These are phyloP conservation scores for Aradophagus sp. DNA, from an alignment of 1,140 invertebrate genomes.

Conservation along the genomic window DNA sequence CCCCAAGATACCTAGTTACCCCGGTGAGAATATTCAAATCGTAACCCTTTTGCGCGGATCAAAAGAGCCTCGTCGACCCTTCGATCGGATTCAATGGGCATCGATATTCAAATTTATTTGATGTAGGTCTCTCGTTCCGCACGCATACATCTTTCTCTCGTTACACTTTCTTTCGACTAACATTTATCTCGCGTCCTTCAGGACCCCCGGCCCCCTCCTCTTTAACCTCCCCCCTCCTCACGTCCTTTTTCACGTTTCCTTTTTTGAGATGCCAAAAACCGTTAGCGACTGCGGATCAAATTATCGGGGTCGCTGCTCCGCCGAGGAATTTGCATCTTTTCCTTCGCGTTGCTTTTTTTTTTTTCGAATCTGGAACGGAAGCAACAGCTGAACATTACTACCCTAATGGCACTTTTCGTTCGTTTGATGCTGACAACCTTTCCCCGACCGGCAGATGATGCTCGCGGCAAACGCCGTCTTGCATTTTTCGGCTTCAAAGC, in stretches of 20 bases:
- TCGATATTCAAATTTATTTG: slow-evolving; percentile 76
- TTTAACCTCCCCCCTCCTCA: too few species aligned
- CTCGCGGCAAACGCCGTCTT: slow-evolving; percentile 2
- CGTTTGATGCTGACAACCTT: slow-evolving; percentile 36
- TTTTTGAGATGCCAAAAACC: slow-evolving; percentile 64
- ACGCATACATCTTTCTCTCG: slow-evolving; percentile 48
- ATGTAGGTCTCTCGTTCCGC: slow-evolving; percentile 63
- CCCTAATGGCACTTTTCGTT: slow-evolving; percentile 54
- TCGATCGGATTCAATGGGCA: slow-evolving; percentile 75
- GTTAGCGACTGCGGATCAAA: slow-evolving; percentile 63
- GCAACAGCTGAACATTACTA: slow-evolving; percentile 64
- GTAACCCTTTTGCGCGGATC: slow-evolving; percentile 70
- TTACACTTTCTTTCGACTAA: slow-evolving; percentile 54
- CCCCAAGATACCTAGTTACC: slow-evolving; percentile 72
- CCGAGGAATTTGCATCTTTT: slow-evolving; percentile 72
- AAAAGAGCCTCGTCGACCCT: slow-evolving; percentile 73
- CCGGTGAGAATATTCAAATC: slow-evolving; percentile 75
- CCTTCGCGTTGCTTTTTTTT: slow-evolving; percentile 59
- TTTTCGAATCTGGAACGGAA: slow-evolving; percentile 71
- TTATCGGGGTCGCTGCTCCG: slow-evolving; percentile 61
- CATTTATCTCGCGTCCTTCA: slow-evolving; percentile 53
- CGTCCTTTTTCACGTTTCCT: slow-evolving; percentile 32
- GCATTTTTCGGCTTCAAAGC: slow-evolving; percentile 13
- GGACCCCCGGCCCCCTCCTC: slow-evolving; percentile 31
- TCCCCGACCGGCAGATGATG: slow-evolving; percentile 10